Evolutionary conservation across 2,888 invertebrate species (phyloP).

Genomic region (Coleophora deauratella): DNA sequence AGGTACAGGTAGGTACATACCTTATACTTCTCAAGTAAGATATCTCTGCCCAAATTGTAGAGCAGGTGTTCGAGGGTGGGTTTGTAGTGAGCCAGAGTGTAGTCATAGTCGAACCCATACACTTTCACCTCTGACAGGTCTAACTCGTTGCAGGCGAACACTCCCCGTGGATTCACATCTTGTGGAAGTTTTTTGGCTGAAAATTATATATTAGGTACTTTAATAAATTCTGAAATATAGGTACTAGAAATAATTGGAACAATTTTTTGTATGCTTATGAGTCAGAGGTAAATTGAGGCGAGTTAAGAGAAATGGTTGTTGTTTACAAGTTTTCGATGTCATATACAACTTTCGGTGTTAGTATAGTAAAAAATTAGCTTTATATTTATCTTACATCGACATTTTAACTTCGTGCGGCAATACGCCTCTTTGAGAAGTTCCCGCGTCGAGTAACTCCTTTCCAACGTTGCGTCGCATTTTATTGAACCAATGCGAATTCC

Average conservation of each 20-base stretch:
- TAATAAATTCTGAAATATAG: too few relatives aligned
- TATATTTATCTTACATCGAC: slow-evolving; percentile 76
- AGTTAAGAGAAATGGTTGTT: too few relatives aligned
- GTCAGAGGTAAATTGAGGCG: too few relatives aligned
- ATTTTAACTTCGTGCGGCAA: slow-evolving; percentile 78
- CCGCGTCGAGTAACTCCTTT: slow-evolving; percentile 46
- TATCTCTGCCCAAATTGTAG: slow-evolving; percentile 91
- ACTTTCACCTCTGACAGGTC: slow-evolving; percentile 93
- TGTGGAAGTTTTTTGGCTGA: slow-evolving; percentile 89
- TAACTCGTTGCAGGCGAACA: slow-evolving; percentile 97
- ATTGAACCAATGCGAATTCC: slow-evolving; percentile 28
- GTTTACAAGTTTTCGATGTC: too few relatives aligned
- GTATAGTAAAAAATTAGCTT: neutral
- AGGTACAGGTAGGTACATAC: slow-evolving; percentile 55
- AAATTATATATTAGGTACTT: slow-evolving; percentile 22
- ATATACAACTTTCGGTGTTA: too few relatives aligned
- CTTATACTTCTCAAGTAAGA: slow-evolving; percentile 90
- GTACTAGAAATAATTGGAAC: too few relatives aligned
- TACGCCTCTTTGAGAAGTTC: slow-evolving; percentile 76
- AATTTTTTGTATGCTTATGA: too few relatives aligned
- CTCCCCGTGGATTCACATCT: slow-evolving; percentile 89
- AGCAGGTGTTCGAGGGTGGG: slow-evolving; percentile 90
- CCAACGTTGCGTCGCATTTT: slow-evolving; percentile 19
- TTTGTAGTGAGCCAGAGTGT: slow-evolving; percentile 96
- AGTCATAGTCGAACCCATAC: slow-evolving; percentile 99